Conservation (phyloP, 2,797 vertebrate genomes). For the Champsocephalus gunnari region DNA sequence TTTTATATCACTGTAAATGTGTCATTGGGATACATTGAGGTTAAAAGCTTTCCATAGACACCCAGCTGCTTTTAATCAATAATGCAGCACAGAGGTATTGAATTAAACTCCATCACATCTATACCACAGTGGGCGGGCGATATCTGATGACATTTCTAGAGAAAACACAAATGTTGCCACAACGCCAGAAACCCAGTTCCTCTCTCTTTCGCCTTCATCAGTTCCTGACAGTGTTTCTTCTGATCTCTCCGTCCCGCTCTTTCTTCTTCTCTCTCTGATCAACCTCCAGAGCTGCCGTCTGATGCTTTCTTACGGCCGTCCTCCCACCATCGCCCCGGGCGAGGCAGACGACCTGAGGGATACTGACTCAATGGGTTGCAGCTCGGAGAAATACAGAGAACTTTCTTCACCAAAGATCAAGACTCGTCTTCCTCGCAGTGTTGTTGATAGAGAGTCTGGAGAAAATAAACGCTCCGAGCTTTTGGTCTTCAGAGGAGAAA, state of each 20-base stretch:
- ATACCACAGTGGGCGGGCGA: neutral
- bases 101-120: neutral
- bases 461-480: conserved; percentile 10
- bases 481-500: conserved; percentile 34
- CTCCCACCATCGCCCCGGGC: conserved; percentile 67
- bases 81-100: neutral
- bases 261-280: neutral
- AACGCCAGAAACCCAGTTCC: neutral
- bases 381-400: conserved; percentile 43
- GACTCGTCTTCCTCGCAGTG: conserved; percentile 52
- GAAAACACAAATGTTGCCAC: conserved; percentile 10
- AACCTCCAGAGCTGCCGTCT: conserved; percentile 64
- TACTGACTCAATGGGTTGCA: conserved; percentile 56
- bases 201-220: conserved; percentile 33
- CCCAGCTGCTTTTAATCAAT: neutral
- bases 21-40: neutral
- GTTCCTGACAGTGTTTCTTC: conserved; percentile 41
- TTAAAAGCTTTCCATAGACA: neutral
- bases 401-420: conserved; percentile 70
- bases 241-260: conserved; percentile 36
- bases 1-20: neutral
- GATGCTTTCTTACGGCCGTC: conserved; percentile 64
- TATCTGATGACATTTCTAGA: neutral
- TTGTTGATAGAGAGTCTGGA: conserved; percentile 46
- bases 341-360: conserved; percentile 54